phyloP scores from a whole-genome alignment of 92 coral and sea anemone species.

The Actinostola sp. region DNA sequence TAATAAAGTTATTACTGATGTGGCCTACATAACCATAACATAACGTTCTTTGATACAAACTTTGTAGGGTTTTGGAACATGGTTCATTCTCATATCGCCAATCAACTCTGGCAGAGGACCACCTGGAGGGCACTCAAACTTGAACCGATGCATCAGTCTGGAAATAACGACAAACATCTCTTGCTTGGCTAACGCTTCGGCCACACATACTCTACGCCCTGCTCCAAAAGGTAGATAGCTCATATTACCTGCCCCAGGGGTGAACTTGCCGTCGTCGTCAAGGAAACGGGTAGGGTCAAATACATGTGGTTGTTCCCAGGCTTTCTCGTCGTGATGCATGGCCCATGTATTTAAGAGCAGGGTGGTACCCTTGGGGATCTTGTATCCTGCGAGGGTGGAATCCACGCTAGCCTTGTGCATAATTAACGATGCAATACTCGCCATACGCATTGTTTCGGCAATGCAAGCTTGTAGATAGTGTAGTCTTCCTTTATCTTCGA shows the following conservation, averaged over 20 bases:
- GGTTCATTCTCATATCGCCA: too few relatives aligned
- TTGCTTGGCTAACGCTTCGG: constrained; percentile 74
- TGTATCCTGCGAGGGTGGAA: constrained; percentile 49
- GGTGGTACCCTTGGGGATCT: constrained; percentile 65
- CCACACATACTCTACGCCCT: constrained; percentile 83
- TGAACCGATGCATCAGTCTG: constrained; percentile 71
- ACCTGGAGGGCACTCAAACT: constrained; percentile 53
- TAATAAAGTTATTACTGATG: too few relatives aligned
- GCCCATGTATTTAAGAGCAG: constrained; percentile 73
- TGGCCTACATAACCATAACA: too few relatives aligned
- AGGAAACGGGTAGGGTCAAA: constrained; percentile 78
- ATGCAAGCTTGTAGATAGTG: constrained; percentile 46
- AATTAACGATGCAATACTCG: too few relatives aligned
- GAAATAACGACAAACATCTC: constrained; percentile 68
- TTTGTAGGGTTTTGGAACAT: too few relatives aligned
- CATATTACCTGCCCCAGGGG: constrained; percentile 47
- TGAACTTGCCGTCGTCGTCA: constrained; percentile 54
- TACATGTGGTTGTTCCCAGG: constrained; percentile 67
- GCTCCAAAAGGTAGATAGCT: constrained; percentile 83
- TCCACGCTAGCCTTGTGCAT: constrained; percentile 49
- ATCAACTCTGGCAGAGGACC: too few relatives aligned
- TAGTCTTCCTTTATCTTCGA: constrained; percentile 41
- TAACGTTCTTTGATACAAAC: too few relatives aligned
- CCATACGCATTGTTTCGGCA: constrained; percentile 47
- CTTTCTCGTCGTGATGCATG: constrained; percentile 64